phyloP scores from a whole-genome alignment of 2,113 vertebrate genomes.

The Petrocephalus microphthalmus region DNA sequence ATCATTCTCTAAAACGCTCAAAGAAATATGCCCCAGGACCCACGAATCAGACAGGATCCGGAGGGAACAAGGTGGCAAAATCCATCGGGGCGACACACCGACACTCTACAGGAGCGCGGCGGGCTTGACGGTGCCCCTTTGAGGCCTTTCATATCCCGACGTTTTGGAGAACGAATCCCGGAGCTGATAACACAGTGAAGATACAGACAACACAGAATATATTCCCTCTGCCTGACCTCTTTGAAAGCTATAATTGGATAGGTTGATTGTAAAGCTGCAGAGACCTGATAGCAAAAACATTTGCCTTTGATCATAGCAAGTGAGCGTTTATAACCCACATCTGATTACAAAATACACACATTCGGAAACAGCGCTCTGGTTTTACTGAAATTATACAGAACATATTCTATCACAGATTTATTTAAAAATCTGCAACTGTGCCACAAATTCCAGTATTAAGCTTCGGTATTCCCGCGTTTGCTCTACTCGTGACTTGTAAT shows the following conservation, averaged over 20 bases:
- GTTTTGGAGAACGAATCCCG: neutral
- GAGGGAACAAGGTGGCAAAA: neutral
- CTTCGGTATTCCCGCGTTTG: neutral
- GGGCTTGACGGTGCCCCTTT: neutral
- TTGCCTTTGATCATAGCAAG: constrained; percentile 50
- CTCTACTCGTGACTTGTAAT: neutral
- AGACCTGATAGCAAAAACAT: constrained; percentile 38
- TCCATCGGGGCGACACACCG: no score
- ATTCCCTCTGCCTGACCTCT: constrained; percentile 47
- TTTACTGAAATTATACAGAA: neutral
- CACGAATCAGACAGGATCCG: neutral
- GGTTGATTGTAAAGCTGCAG: constrained; percentile 35
- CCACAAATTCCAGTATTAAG: neutral
- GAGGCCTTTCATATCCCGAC: constrained; percentile 9
- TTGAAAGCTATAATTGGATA: constrained; percentile 49
- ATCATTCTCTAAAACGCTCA: neutral
- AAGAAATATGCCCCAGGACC: neutral
- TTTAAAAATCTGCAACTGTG: neutral
- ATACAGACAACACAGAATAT: constrained; percentile 28
- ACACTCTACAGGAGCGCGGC: neutral
- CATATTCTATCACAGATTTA: neutral
- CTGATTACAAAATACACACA: constrained; percentile 25
- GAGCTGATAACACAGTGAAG: constrained; percentile 7
- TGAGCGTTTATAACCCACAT: constrained; percentile 45
- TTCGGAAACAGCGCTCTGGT: neutral